Percentiles rank a stretch among this genome's conserved stretches.
Conservation (phyloP, 2,797 vertebrate species). For the Schizopygopsis pylzovi region DNA sequence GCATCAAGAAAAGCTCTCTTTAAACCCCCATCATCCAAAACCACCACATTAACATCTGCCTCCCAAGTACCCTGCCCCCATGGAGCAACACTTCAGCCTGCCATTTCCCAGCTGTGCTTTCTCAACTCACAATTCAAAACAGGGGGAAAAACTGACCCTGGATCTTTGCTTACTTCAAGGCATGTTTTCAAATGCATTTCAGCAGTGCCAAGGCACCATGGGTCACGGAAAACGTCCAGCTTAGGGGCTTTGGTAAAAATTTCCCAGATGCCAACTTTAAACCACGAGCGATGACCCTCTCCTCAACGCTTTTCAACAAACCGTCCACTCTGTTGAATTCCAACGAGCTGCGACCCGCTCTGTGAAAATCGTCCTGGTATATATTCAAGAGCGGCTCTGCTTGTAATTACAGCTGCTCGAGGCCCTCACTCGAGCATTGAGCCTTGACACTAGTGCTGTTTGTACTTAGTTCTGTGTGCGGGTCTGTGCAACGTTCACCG, state of each 20-base stretch:
- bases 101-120: constrained; percentile 52
- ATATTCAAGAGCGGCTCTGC: constrained; percentile 32
- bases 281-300: constrained; percentile 35
- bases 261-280: constrained; percentile 40
- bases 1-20: constrained; percentile 4
- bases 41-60: constrained; percentile 36
- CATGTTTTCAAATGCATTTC: constrained; percentile 50
- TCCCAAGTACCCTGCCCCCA: constrained; percentile 26
- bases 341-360: constrained; percentile 33
- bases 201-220: constrained; percentile 32
- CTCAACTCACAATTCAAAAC: constrained; percentile 35
- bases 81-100: constrained; percentile 30
- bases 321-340: constrained; percentile 24
- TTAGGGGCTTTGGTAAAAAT: constrained; percentile 34
- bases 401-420: constrained; percentile 46
- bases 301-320: constrained; percentile 42
- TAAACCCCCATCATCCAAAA: constrained; percentile 4
- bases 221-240: constrained; percentile 49
- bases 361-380: background rate
- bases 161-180: constrained; percentile 38
- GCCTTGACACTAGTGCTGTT: constrained; percentile 50
- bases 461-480: constrained; percentile 20
- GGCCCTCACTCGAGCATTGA: constrained; percentile 20
- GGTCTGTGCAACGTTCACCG: background rate
- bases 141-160: constrained; percentile 22